Base-by-base conservation (phyloP, 2,113 vertebrate species). In the Nerophis ophidion region DNA sequence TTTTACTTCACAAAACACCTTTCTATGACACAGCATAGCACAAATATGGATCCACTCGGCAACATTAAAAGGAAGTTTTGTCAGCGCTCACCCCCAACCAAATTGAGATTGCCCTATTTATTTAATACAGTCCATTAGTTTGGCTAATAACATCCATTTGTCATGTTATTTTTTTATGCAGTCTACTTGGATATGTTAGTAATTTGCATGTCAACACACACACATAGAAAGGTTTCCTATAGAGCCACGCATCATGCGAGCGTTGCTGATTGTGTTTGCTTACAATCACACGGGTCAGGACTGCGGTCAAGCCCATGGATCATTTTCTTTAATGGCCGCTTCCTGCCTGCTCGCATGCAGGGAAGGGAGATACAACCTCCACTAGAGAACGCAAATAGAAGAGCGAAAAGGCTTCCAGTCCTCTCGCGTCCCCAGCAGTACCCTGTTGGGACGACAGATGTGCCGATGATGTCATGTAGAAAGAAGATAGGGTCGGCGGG, bases 361-460 rank as follows among this genome's bases (percentile, higher is more conserved):
- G 51, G 55, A 71, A 68, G 54, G 16, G 48, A 44, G 48, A 75
- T 63, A 67, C 33, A 48, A 54, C 33, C 5, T 53, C 35, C 8
- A 53, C 51, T 35, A 2, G 33, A 53, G 7, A 12, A 44, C 4
- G 12, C 40, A 44, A 44, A 44, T 12, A 12, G 40, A 44, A 44
- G 12, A 11, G 68, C 63, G 36, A 63, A 81, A 65, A 74, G 75
- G 71, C 73, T 75, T 70, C 55, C 42, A 67, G 72, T 82, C 76
- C 74, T 87, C 83, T 83, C 76, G 84, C 75, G 80, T 81, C 78
- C 83, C 78, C 80, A 81, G 86, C 74, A 84, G 81, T 77, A 74
- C 88, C 81, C 83, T 89, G 83, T 85, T 82, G 86, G 86, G 85
- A 89, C 81, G 76, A 88, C 89, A 91, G 89, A 88, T 91, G 89